Conservation (phyloP, 2,888 invertebrate genomes). For the Proisotoma minuta region DNA sequence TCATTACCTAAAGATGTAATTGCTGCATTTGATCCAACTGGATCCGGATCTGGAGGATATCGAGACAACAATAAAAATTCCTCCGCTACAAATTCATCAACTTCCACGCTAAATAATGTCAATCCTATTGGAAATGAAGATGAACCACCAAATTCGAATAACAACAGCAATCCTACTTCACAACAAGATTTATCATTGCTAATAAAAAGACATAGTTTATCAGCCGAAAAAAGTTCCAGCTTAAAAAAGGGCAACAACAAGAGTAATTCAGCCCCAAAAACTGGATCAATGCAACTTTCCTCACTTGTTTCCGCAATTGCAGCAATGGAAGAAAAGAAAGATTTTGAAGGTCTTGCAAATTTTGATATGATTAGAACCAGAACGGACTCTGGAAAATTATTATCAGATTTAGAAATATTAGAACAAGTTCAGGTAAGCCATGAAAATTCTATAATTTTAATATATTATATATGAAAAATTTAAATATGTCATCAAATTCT, state of each 20-base stretch:
- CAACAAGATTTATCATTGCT: background rate
- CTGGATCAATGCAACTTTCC: conserved; percentile 20
- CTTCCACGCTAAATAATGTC: conserved; percentile 22
- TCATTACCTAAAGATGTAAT: conserved; percentile 44
- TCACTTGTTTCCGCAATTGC: conserved; percentile 33
- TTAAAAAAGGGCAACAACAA: background rate
- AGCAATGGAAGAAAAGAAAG: conserved; percentile 37
- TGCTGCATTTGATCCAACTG: conserved; percentile 50
- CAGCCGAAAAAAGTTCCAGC: background rate
- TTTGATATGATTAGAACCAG: conserved; percentile 65
- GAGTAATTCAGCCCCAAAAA: conserved; percentile 14
- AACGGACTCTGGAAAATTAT: conserved; percentile 67
- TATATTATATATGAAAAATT: no score
- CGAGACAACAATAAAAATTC: conserved; percentile 23
- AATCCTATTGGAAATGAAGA: background rate
- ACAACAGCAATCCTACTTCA: background rate
- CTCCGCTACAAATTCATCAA: conserved; percentile 37
- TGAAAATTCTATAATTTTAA: no score
- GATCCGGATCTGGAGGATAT: conserved; percentile 47
- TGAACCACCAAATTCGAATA: no score
- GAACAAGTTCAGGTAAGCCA: conserved; percentile 66
- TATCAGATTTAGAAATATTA: conserved; percentile 66
- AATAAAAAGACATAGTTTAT: background rate
- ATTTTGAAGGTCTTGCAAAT: conserved; percentile 49
- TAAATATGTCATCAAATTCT: no score